Evolutionary conservation across 2,113 vertebrate species (phyloP), one percentile per base, ranked within the genome.

Genomic region (Siniperca chuatsi): DNA sequence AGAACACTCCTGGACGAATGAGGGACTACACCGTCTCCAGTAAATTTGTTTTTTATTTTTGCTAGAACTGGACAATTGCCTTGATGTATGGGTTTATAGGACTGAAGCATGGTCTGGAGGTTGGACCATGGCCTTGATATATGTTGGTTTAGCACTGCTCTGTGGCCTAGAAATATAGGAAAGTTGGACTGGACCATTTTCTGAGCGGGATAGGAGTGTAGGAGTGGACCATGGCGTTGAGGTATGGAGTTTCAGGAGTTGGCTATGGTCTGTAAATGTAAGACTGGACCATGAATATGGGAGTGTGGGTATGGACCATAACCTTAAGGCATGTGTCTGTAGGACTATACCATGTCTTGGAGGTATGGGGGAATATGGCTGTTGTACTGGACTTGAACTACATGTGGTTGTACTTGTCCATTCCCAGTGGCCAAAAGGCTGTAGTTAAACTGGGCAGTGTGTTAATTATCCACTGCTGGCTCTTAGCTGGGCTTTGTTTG

Each of bases 401-500:
- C 71, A 77, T 6, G n/a, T 55, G 71, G 62, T 70, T 69, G 66
- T 29, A 64, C 75, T 74, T 37, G 71, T 48, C 46, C 29, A 3
- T 55, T 81, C 60, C 55, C 37, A 46, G 50, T 40, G 8, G 40
- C 46, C 18, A 25, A 29, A 66, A 78, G 52, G 29, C 29, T 71
- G 67, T 35, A 8, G 16, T 64, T 55, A 25, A 48, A 18, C 74
- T 16, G 44, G 48, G 40, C 67, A 20, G 40, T n/a, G 48, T 60
- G 81, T 90, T 85, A 79, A 88, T 89, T 75, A 87, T 82, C 78
- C 85, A 52, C 85, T 4, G 4, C 71, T 85, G 40, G 23, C 71
- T 77, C 67, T 81, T 46, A 73, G 44, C 87, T 64, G 40, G 72
- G 81, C 79, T 90, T 88, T 90, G 80, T 87, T 78, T 89, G 79